Percentiles rank a stretch among this genome's conserved stretches.
Conservation (phyloP, 2,113 vertebrate species). For the Manacus vitellinus region DNA sequence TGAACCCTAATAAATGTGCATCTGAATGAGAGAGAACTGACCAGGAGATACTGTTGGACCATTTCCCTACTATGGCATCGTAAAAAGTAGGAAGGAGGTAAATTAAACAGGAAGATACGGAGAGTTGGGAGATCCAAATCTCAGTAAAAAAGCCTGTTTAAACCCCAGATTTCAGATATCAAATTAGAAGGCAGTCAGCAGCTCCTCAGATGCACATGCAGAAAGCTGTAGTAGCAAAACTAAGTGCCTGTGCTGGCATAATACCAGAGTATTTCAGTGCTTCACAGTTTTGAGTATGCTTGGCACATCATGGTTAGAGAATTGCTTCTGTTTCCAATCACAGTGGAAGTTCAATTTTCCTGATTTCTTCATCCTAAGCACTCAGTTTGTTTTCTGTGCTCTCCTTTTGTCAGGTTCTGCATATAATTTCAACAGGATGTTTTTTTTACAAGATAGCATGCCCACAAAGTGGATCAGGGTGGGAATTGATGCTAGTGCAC, state of each 20-base stretch:
- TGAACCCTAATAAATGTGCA: background rate
- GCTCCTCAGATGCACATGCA: background rate
- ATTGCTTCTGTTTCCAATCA: background rate
- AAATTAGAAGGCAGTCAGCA: background rate
- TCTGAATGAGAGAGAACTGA: background rate
- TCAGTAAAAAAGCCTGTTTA: background rate
- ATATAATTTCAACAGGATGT: background rate
- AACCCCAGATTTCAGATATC: background rate
- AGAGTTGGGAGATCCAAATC: background rate
- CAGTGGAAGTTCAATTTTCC: background rate
- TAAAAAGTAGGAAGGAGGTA: background rate
- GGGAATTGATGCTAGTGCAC: background rate
- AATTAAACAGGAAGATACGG: background rate
- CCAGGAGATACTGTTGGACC: background rate
- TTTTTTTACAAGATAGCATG: background rate
- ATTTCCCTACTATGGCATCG: background rate
- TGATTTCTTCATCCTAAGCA: accelerated
- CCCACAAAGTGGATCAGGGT: background rate
- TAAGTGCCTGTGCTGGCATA: background rate
- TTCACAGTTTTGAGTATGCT: background rate
- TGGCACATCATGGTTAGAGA: background rate
- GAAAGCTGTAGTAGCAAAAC: background rate
- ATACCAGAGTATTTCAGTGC: background rate
- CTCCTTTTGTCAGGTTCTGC: background rate
- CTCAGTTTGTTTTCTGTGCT: background rate